These are phyloP conservation scores for Nymphalis io DNA, from an alignment of 1,140 invertebrate genomes.

Conservation along the genomic window DNA sequence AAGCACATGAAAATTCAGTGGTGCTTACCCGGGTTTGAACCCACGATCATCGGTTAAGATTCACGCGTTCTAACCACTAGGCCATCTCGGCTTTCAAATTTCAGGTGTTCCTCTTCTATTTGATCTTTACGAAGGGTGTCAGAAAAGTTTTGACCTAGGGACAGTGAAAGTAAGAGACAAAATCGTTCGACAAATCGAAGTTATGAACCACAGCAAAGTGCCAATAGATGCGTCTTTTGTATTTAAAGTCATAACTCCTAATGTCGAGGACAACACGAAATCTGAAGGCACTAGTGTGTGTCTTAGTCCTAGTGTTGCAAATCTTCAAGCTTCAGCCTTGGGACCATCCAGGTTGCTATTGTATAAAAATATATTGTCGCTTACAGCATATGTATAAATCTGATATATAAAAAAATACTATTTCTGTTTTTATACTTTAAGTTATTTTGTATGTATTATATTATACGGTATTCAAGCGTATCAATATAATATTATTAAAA, in stretches of 20 bases:
- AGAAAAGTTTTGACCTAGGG: slow-evolving; percentile 71
- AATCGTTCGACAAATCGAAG: slow-evolving; percentile 65
- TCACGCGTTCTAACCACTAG: no score
- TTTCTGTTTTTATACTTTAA: no score
- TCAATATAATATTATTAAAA: no score
- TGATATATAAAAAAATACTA: no score
- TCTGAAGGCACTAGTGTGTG: slow-evolving; percentile 69
- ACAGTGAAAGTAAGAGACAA: slow-evolving; percentile 71
- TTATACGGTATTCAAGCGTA: no score
- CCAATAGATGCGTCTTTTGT: slow-evolving; percentile 65
- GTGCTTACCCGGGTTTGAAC: no score
- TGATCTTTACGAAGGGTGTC: slow-evolving; percentile 73
- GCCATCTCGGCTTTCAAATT: slow-evolving; percentile 30
- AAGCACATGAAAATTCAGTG: no score
- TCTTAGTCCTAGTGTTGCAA: slow-evolving; percentile 45
- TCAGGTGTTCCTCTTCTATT: slow-evolving; percentile 67
- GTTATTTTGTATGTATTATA: no score
- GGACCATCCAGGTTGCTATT: slow-evolving; percentile 53
- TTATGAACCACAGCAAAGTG: slow-evolving; percentile 75
- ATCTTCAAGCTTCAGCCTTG: slow-evolving; percentile 27
- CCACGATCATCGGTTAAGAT: no score
- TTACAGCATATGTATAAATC: no score
- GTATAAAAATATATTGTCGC: neutral
- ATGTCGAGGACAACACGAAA: slow-evolving; percentile 53
- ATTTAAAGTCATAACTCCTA: slow-evolving; percentile 64